Evolutionary conservation across 2,797 vertebrate genomes (phyloP), one percentile per base, ranked within the genome.

Genomic region (Podarcis lilfordi): DNA sequence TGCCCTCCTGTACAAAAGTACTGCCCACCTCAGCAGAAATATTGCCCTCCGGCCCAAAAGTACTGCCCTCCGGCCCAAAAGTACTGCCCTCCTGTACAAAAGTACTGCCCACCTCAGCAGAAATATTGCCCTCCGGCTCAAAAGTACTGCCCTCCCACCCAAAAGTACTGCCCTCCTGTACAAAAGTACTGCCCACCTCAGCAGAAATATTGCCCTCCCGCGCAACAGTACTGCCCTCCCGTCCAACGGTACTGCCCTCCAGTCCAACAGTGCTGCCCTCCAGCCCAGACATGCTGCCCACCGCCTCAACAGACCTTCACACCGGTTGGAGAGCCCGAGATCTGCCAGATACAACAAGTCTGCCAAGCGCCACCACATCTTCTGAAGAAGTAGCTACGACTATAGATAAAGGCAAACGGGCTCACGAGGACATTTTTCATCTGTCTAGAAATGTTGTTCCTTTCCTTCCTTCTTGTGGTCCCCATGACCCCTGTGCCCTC

Each of bases 241-340:
- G 7, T 35, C 3, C 55, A 80, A 11, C 5, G 75, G 69, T 86
- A 19, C 64, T 86, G 71, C 35, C 32, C 0, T 77, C 82, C 82
- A 4, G 40, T 35, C 2, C 80, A 82, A 85, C 69, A 2, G 72
- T 95, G 86, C 89, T 85, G 0, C 8, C 35, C 72, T 82, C 91
- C 29, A 0, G 35, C 40, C 2, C 81, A 79, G 7, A 27, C 17
- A 4, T 78, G 37, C 13, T 69, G 37, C n/a, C n/a, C 64, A 8
- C 68, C 45, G 8, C 1, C 27, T 71, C 86, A 85, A n/a, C 79
- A 90, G 82, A 0, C 27, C 84, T 93, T 81, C 89, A 88, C 91
- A 84, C 88, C 66, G 17, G n/a, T 29, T 15, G 7, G 17, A 23
- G 11, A 43, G 10, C 23, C 61, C 23, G 86, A 25, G 4, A 84